These are phyloP conservation scores for Heliconius himera DNA, from an alignment of 1,140 invertebrate species.

Conservation along the genomic window DNA sequence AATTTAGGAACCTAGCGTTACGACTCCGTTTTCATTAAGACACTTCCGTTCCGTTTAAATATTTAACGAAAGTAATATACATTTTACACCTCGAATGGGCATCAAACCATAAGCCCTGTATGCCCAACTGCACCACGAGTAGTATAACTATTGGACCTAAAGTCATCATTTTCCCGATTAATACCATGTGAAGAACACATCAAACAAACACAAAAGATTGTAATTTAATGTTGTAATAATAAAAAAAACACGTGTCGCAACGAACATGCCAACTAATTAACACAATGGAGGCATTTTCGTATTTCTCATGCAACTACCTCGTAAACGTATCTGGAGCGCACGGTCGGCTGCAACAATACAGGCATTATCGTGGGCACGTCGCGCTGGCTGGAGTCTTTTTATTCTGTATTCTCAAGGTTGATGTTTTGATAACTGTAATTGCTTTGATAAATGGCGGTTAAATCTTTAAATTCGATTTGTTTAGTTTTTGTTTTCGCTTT, in stretches of 20 bases:
- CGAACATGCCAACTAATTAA: slow-evolving; percentile 36
- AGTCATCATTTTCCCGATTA: too few species aligned
- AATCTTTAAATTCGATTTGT: slow-evolving; percentile 51
- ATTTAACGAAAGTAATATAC: too few species aligned
- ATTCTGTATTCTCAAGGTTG: slow-evolving; percentile 63
- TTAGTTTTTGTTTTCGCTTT: slow-evolving; percentile 53
- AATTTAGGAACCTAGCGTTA: too few species aligned
- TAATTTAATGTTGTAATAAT: not conserved
- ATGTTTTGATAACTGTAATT: slow-evolving; percentile 71
- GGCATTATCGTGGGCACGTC: slow-evolving; percentile 59
- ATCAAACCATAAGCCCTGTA: too few species aligned
- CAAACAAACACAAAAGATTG: not conserved
- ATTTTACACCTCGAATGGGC: too few species aligned
- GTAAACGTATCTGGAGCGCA: slow-evolving; percentile 50
- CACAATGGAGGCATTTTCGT: slow-evolving; percentile 63
- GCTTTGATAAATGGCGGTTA: slow-evolving; percentile 55
- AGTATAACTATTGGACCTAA: too few species aligned
- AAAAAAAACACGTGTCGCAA: slow-evolving; percentile 16
- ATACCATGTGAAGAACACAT: not conserved
- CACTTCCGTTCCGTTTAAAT: too few species aligned
- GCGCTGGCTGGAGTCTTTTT: slow-evolving; percentile 60
- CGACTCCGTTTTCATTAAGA: not conserved
- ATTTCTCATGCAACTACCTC: slow-evolving; percentile 65
- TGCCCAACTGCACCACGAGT: too few species aligned
- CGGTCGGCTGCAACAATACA: slow-evolving; percentile 59